Conservation (phyloP, 2,797 vertebrate species). For the Stomatorhinus walkeri region DNA sequence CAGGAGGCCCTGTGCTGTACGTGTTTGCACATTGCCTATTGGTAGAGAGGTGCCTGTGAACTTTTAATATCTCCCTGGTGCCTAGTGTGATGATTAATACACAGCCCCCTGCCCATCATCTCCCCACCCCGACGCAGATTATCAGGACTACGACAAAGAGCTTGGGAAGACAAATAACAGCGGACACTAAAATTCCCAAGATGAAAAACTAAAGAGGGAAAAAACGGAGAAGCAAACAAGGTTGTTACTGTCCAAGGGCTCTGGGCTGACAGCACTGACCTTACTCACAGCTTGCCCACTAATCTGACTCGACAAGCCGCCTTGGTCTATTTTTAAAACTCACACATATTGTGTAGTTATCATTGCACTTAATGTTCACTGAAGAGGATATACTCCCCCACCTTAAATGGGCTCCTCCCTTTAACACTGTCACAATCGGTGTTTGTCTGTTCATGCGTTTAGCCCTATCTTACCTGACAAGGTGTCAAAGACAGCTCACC, state of each 20-base stretch:
- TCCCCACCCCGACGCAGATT: not conserved
- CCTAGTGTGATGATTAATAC: not conserved
- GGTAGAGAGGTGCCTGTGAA: not conserved
- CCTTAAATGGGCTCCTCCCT: not conserved
- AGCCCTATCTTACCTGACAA: not conserved
- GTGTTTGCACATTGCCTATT: not conserved
- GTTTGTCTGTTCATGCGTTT: not conserved
- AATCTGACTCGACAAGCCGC: conserved; percentile 47
- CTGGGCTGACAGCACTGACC: conserved; percentile 39
- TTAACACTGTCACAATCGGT: not conserved
- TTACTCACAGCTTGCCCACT: conserved; percentile 40
- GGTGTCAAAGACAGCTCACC: not conserved
- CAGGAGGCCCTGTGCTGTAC: not conserved
- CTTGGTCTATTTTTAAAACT: conserved; percentile 50
- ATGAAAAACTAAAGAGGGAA: conserved; percentile 12
- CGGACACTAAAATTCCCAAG: not conserved
- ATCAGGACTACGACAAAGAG: not conserved
- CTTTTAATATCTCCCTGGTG: not conserved
- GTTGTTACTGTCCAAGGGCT: conserved; percentile 33
- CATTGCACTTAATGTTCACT: not conserved
- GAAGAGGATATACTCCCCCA: not conserved
- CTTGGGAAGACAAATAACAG: not conserved
- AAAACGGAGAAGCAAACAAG: conserved; percentile 27
- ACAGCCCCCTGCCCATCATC: not conserved
- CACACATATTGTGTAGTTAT: conserved; percentile 17